phyloP scores from a whole-genome alignment of 1,140 invertebrate species.

The Diprion similis region DNA sequence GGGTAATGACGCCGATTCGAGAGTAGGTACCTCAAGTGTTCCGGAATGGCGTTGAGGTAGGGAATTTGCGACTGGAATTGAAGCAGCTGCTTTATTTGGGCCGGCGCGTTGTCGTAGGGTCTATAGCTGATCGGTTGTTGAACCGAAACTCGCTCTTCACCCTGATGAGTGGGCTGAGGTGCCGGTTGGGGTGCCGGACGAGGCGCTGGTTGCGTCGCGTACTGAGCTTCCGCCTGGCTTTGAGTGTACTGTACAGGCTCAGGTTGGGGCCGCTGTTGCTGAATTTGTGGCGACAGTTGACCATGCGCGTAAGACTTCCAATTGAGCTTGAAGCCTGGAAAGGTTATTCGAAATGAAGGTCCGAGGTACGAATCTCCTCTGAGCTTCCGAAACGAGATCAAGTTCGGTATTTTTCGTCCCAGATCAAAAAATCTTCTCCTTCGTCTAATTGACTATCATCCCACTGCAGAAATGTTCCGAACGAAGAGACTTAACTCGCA shows the following conservation, averaged over 20 bases:
- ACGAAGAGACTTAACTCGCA: background rate
- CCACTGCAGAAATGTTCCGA: background rate
- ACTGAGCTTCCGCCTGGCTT: background rate
- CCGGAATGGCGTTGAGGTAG: constrained; percentile 55
- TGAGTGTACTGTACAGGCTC: constrained; percentile 26
- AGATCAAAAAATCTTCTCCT: constrained; percentile 7
- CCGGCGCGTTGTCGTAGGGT: constrained; percentile 47
- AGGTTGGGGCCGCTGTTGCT: constrained; percentile 25
- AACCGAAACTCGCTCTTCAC: constrained; percentile 37
- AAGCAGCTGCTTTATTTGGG: constrained; percentile 52
- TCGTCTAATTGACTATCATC: background rate
- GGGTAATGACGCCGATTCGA: background rate
- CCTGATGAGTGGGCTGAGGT: constrained; percentile 56
- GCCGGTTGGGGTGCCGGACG: constrained; percentile 43
- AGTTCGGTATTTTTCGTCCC: too few relatives aligned
- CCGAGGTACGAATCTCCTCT: too few relatives aligned
- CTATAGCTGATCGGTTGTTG: constrained; percentile 38
- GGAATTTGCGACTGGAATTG: constrained; percentile 56
- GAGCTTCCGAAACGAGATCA: too few relatives aligned
- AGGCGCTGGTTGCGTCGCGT: constrained; percentile 13
- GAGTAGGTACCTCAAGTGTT: constrained; percentile 52
- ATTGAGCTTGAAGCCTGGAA: constrained; percentile 49
- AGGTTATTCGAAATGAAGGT: too few relatives aligned
- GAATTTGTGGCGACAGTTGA: constrained; percentile 29
- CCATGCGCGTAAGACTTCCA: constrained; percentile 51